These are phyloP conservation scores for Eilema griseolum DNA, from an alignment of 2,888 invertebrate species.

Conservation along the genomic window DNA sequence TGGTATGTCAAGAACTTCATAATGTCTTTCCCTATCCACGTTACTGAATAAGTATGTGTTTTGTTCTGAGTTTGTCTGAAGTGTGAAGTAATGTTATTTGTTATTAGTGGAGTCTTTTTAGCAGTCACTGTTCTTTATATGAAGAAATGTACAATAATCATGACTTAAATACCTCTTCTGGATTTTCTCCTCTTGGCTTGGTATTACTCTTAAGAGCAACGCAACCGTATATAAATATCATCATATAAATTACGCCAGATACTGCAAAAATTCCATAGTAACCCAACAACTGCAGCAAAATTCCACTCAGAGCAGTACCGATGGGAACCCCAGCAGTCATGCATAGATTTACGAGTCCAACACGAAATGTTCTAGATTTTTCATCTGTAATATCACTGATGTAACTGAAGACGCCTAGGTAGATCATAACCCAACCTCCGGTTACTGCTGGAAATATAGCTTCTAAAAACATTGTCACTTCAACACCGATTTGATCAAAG, in stretches of 20 bases:
- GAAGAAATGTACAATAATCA: background rate
- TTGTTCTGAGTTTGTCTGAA: no score
- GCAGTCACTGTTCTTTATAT: background rate
- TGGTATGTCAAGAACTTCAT: no score
- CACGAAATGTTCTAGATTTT: conserved; percentile 86
- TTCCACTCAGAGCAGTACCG: conserved; percentile 86
- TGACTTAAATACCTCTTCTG: conserved; percentile 62
- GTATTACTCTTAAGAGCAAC: conserved; percentile 70
- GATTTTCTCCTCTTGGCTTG: conserved; percentile 58
- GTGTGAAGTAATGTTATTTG: no score
- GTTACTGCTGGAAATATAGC: conserved; percentile 84
- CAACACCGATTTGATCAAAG: conserved; percentile 84
- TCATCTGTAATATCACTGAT: conserved; percentile 87
- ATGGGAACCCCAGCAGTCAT: conserved; percentile 86
- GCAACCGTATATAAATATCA: conserved; percentile 75
- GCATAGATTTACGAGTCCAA: conserved; percentile 88
- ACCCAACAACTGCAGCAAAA: conserved; percentile 74
- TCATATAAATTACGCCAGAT: conserved; percentile 72
- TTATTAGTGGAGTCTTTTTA: background rate
- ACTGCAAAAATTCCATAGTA: conserved; percentile 78
- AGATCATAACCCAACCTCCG: conserved; percentile 86
- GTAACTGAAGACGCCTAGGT: conserved; percentile 88
- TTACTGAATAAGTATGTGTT: no score
- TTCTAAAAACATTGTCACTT: conserved; percentile 84
- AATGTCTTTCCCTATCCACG: no score